These are phyloP conservation scores for Protobothrops flavoviridis DNA, from an alignment of 2,113 vertebrate genomes.

Conservation along the genomic window DNA sequence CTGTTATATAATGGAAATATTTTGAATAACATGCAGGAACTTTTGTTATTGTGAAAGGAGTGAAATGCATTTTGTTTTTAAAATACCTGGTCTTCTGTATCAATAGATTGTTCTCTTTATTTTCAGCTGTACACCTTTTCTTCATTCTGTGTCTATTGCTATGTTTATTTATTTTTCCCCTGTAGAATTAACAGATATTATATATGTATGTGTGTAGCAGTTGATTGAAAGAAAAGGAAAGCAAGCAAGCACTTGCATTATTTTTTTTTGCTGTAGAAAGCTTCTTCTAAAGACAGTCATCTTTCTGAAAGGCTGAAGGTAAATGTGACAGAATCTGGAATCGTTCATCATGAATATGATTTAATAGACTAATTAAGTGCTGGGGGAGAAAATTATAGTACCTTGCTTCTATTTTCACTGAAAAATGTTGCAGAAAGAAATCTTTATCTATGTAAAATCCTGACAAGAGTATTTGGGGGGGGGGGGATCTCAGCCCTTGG, in stretches of 20 bases:
- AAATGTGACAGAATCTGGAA: constrained; percentile 34
- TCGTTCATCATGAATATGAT: constrained; percentile 23
- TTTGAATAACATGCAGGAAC: constrained; percentile 18
- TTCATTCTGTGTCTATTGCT: background rate
- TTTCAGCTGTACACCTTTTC: background rate
- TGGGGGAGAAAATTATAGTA: background rate
- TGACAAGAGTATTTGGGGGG: constrained; percentile 20
- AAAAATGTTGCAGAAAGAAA: constrained; percentile 10
- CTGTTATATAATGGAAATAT: constrained; percentile 19
- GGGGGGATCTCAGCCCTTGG: background rate
- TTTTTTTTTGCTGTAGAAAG: accelerated
- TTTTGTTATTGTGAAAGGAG: background rate
- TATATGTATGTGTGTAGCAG: background rate
- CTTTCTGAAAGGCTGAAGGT: constrained; percentile 31
- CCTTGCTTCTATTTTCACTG: constrained; percentile 29
- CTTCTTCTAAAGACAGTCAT: background rate
- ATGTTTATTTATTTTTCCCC: background rate
- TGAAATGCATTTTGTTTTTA: background rate
- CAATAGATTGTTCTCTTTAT: background rate
- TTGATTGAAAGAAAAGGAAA: constrained; percentile 8
- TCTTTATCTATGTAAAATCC: constrained; percentile 31
- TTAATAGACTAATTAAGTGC: constrained; percentile 28
- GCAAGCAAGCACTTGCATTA: background rate
- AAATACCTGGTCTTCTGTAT: background rate
- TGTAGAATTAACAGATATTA: constrained; percentile 9